A percentile compares a stretch with the other conserved stretches of the same genome.
Conservation (phyloP, 2,113 vertebrate species). For the Lipophrys pholis region DNA sequence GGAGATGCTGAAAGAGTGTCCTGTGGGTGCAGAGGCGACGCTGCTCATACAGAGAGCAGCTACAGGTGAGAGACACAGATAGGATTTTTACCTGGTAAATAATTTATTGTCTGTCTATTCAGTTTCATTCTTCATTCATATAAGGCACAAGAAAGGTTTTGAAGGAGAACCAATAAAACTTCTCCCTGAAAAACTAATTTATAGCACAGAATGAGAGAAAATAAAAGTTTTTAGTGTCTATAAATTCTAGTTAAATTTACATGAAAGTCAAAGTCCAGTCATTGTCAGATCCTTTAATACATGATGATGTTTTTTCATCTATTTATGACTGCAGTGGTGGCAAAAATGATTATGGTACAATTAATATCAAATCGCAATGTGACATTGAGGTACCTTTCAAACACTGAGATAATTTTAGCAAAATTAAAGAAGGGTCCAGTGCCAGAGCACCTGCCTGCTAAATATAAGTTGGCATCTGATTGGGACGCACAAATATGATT, state of each 20-base stretch:
- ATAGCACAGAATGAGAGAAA: background rate
- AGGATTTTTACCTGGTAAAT: background rate
- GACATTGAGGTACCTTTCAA: slow-evolving; percentile 2
- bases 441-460: slow-evolving; percentile 14
- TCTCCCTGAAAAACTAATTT: background rate
- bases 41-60: slow-evolving; percentile 96
- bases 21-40: slow-evolving; percentile 93
- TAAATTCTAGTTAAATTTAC: background rate
- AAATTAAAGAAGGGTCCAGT: slow-evolving; percentile 20
- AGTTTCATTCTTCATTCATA: background rate
- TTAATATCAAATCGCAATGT: slow-evolving; percentile 12
- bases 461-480: slow-evolving; percentile 36
- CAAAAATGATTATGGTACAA: background rate
- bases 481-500: slow-evolving; percentile 18
- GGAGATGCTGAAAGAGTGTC: slow-evolving; percentile 98
- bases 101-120: background rate
- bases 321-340: slow-evolving; percentile 9
- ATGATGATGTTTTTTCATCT: background rate
- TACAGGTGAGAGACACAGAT: slow-evolving; percentile 62
- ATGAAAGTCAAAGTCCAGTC: background rate
- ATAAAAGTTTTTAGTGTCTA: background rate
- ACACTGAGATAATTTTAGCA: slow-evolving; percentile 7
- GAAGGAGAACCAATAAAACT: background rate
- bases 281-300: background rate
- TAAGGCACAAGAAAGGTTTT: background rate